Base-by-base conservation (phyloP, 2,797 vertebrate genomes). In the Phoxinus dragarum region DNA sequence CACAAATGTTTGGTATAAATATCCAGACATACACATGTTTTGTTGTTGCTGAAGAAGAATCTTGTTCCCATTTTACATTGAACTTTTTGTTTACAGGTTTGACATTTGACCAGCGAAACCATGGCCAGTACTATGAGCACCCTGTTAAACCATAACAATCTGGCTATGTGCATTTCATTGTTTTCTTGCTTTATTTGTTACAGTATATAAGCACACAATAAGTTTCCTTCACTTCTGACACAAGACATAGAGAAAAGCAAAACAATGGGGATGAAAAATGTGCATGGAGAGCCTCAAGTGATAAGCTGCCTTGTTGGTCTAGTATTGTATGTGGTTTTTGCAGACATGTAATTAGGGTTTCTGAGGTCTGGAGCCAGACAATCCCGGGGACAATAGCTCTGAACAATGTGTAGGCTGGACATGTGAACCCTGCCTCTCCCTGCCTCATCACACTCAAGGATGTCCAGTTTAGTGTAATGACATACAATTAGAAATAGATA, bases 271-370 rank as follows among this genome's bases (percentile, higher is more conserved):
- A 86, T 83, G 64, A 76, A 89, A 81, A 49, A 80, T 84, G 74
- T 79, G 52, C 59, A 88, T 82, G 59, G 78, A 82, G 68, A 90
- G 80, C 67, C 86, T 86, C 42, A 49, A 87, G 81, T 87, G 89
- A 90, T 90, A 89, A 90, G 87, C 75, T 84, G 79, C 66, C 83
- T 88, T 82, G 84, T 90, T 87, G 84, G 86, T 88, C 84, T 73
- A 86, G 91, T 91, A 93, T 92, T 92, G 91, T 93, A 91, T 93
- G 89, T 71, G 47, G 90, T 89, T 94, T 93, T 90, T 90, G 89
- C 90, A 95, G 94, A 94, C 94, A 89, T 93, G 89, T 92, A 94
- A 95, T 95, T 94, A 93, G 89, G 90, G 88, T 92, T 93, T 93
- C 86, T 92, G 92, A 91, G 92, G 91, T 92, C 91, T 91, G 92